phyloP scores from a whole-genome alignment of 1,140 invertebrate genomes.

The Penaeus vannamei region DNA sequence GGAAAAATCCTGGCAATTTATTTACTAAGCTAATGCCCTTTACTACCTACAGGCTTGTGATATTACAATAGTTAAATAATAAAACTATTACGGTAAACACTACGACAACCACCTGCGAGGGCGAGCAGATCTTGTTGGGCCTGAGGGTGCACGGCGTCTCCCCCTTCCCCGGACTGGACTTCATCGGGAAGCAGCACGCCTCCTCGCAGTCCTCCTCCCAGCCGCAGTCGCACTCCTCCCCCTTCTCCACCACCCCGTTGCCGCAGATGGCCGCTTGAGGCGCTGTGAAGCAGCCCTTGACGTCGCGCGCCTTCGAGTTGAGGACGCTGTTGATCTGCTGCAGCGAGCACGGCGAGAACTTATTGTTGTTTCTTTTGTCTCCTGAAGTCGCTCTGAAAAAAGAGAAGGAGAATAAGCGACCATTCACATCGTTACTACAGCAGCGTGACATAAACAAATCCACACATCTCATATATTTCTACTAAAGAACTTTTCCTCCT shows the following conservation, averaged over 20 bases:
- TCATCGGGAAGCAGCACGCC: conserved; percentile 93
- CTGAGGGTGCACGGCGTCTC: conserved; percentile 89
- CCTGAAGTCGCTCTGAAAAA: conserved; percentile 86
- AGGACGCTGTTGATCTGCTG: conserved; percentile 95
- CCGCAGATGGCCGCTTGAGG: conserved; percentile 85
- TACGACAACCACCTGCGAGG: conserved; percentile 78
- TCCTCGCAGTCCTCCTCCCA: conserved; percentile 96
- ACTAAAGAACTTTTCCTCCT: too few species aligned
- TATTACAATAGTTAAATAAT: too few species aligned
- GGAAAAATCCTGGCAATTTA: too few species aligned
- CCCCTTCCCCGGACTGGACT: conserved; percentile 80
- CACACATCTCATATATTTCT: too few species aligned
- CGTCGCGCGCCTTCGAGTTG: conserved; percentile 90
- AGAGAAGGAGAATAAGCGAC: background rate
- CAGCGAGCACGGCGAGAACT: conserved; percentile 92
- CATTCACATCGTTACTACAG: too few species aligned
- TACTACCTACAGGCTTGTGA: too few species aligned
- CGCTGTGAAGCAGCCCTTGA: conserved; percentile 91
- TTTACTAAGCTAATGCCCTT: too few species aligned
- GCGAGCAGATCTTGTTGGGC: conserved; percentile 84
- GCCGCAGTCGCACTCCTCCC: conserved; percentile 98
- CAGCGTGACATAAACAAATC: too few species aligned
- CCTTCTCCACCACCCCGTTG: conserved; percentile 95
- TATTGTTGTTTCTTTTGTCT: conserved; percentile 96
- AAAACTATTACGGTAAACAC: too few species aligned